Conservation (phyloP, 2,113 vertebrate genomes). For the Petroica traversi region DNA sequence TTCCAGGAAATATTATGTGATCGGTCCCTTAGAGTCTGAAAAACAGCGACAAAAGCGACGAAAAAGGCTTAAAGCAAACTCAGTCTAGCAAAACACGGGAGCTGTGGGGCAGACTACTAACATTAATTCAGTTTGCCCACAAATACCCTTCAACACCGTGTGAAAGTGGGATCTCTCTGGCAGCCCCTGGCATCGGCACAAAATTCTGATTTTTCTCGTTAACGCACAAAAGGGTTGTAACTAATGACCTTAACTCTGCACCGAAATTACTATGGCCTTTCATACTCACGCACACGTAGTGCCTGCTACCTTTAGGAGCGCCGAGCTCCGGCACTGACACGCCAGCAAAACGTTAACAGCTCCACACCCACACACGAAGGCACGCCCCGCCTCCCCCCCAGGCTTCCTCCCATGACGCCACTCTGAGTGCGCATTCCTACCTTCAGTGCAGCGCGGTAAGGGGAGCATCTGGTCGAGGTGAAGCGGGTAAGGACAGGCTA, state of each 20-base stretch:
- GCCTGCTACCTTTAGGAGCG: background rate
- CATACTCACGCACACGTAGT: background rate
- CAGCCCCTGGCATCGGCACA: background rate
- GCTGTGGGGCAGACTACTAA: background rate
- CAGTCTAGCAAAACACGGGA: background rate
- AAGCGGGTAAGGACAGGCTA: background rate
- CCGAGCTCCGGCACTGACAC: background rate
- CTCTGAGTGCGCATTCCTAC: background rate
- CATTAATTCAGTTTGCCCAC: background rate
- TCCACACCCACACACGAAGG: background rate
- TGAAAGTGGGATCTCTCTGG: background rate
- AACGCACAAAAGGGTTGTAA: background rate
- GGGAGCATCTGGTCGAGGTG: background rate
- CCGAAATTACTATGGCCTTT: background rate
- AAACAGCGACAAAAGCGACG: background rate
- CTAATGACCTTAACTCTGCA: background rate
- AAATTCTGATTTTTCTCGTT: background rate
- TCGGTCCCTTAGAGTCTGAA: background rate
- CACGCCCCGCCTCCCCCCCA: background rate
- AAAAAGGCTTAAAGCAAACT: background rate
- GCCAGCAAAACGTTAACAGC: background rate
- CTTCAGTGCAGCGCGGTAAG: background rate
- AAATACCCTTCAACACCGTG: background rate
- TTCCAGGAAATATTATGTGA: background rate
- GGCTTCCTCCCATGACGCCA: background rate